Evolutionary conservation across 2,113 vertebrate species (phyloP).

Genomic region (Bucco capensis): DNA sequence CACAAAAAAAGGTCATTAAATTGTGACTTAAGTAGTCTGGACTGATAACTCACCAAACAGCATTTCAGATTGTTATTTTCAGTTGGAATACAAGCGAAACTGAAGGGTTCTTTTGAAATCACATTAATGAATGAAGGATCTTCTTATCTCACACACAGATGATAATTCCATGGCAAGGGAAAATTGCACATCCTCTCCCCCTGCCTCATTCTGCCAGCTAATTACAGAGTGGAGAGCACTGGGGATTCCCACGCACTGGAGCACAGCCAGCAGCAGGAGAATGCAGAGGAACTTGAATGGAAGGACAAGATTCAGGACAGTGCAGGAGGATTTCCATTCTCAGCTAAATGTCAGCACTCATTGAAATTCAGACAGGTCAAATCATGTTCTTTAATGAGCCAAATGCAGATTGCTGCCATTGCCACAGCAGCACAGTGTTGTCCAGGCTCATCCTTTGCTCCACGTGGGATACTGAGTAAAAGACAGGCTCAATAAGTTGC

Average conservation of each 20-base stretch:
- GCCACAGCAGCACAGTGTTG: neutral
- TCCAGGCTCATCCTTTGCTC: neutral
- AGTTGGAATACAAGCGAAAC: neutral
- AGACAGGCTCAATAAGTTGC: neutral
- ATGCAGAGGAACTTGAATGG: neutral
- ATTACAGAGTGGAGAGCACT: rapidly evolving
- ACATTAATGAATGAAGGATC: neutral
- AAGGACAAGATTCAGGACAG: neutral
- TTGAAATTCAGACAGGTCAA: neutral
- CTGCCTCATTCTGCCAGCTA: neutral
- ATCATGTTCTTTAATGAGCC: neutral
- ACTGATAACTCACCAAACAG: neutral
- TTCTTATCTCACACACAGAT: neutral
- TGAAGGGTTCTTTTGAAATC: neutral
- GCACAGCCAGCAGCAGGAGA: neutral
- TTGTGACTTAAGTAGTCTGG: neutral
- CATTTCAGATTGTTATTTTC: neutral
- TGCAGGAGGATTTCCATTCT: neutral
- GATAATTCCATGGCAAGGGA: neutral
- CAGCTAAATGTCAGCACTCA: neutral
- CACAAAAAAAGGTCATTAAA: neutral
- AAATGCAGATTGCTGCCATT: neutral
- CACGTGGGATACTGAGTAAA: neutral
- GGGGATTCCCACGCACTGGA: neutral
- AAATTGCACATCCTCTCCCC: neutral